Conservation (phyloP, 92 coral and sea anemone genomes). For the Phenganax stokvisi region DNA sequence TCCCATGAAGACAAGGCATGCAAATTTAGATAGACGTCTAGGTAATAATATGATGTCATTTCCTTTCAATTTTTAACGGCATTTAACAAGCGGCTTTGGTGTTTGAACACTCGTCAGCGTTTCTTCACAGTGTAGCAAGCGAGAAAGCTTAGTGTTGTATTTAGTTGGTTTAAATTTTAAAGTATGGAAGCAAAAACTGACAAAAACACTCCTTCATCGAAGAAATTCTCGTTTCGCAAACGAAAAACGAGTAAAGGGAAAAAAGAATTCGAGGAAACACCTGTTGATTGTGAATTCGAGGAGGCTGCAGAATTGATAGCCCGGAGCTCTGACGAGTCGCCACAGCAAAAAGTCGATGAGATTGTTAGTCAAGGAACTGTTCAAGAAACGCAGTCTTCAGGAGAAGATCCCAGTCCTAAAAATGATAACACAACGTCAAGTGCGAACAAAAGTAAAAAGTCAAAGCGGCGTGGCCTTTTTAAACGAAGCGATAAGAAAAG, state of each 20-base stretch:
- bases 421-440: background rate
- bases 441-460: background rate
- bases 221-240: constrained; percentile 28
- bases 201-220: background rate
- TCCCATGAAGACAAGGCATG: background rate
- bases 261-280: background rate
- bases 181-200: background rate
- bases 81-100: constrained; percentile 14
- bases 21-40: constrained; percentile 3
- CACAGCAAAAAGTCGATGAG: background rate
- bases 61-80: constrained; percentile 29
- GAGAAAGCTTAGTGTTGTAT: background rate
- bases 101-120: constrained; percentile 4
- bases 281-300: constrained; percentile 32
- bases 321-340: background rate
- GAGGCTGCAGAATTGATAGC: background rate
- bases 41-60: constrained; percentile 29
- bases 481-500: constrained; percentile 1
- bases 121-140: background rate
- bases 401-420: constrained; percentile 7
- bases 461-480: constrained; percentile 14
- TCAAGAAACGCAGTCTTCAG: background rate
- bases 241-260: constrained; percentile 16
- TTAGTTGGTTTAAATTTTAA: background rate
- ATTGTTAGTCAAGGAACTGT: background rate